A percentile compares a stretch with the other conserved stretches of the same genome.
phyloP scores from a whole-genome alignment of 2,113 vertebrate genomes.

The Centropus bengalensis region DNA sequence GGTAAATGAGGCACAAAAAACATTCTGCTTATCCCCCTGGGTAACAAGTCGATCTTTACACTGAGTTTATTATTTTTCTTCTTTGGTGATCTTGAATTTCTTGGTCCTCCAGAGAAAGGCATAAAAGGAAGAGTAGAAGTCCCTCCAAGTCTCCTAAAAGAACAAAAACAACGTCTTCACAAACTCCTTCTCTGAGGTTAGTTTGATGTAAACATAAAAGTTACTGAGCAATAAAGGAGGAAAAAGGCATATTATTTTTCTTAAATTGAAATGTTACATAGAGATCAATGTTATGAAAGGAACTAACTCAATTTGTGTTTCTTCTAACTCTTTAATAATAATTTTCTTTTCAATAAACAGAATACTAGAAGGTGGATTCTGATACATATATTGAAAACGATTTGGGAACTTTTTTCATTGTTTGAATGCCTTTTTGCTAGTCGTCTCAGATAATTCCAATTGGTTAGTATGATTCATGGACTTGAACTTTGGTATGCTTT shows the following conservation, averaged over 20 bases:
- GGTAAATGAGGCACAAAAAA: background rate
- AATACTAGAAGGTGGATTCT: background rate
- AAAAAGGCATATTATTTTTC: background rate
- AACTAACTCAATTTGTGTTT: background rate
- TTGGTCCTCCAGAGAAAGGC: slow-evolving; percentile 79
- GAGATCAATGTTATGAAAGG: background rate
- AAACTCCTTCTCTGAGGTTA: slow-evolving; percentile 88
- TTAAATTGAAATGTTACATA: background rate
- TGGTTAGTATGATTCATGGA: background rate
- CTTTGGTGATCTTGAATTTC: background rate
- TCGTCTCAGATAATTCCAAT: background rate
- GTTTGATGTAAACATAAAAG: background rate
- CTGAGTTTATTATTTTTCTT: too few species aligned
- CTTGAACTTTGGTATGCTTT: background rate
- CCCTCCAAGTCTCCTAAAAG: slow-evolving; percentile 81
- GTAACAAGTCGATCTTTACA: too few species aligned
- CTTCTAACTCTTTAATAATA: background rate
- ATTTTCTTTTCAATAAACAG: background rate
- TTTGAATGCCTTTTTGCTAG: background rate
- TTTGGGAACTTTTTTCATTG: background rate
- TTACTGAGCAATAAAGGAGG: background rate
- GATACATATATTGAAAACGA: background rate
- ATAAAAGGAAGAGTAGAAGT: slow-evolving; percentile 86
- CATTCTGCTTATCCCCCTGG: too few species aligned
- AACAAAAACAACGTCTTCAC: slow-evolving; percentile 83